Conservation (phyloP, 1,140 invertebrate genomes). For the Pseudomyrmex flavicornis region DNA sequence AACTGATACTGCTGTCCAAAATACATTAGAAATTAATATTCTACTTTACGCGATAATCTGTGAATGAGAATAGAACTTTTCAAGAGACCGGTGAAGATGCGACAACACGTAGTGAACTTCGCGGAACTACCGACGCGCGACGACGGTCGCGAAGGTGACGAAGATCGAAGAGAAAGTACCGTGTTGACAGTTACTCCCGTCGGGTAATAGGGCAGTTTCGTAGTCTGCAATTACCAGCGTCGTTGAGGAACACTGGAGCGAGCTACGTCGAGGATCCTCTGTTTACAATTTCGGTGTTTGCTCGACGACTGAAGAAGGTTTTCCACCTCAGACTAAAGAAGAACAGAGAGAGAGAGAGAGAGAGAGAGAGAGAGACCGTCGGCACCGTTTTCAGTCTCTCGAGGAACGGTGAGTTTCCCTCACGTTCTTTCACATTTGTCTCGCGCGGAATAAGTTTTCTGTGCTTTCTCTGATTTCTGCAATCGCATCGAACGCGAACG, state of each 20-base stretch:
- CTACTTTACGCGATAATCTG: not conserved
- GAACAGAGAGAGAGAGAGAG: not conserved
- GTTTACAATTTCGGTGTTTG: constrained; percentile 73
- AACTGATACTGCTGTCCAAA: no score
- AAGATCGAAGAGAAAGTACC: constrained; percentile 54
- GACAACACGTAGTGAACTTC: constrained; percentile 7
- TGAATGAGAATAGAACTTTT: not conserved
- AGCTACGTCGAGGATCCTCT: constrained; percentile 51
- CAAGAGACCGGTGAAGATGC: not conserved
- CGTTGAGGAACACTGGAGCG: constrained; percentile 69
- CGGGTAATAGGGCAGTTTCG: constrained; percentile 76
- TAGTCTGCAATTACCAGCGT: constrained; percentile 77
- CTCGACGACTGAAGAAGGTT: constrained; percentile 41
- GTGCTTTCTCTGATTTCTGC: not conserved
- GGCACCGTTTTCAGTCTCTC: constrained; percentile 8
- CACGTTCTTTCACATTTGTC: constrained; percentile 30
- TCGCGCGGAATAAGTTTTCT: not conserved
- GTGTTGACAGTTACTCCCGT: constrained; percentile 71
- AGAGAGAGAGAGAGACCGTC: constrained; percentile 6
- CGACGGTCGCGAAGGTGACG: constrained; percentile 4
- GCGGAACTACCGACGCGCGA: not conserved
- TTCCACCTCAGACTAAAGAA: constrained; percentile 37
- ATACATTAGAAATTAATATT: no score
- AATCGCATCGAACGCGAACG: not conserved
- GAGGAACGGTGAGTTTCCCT: not conserved